These are phyloP conservation scores for Tanypteryx hageni DNA, from an alignment of 2,888 invertebrate species.

Conservation along the genomic window DNA sequence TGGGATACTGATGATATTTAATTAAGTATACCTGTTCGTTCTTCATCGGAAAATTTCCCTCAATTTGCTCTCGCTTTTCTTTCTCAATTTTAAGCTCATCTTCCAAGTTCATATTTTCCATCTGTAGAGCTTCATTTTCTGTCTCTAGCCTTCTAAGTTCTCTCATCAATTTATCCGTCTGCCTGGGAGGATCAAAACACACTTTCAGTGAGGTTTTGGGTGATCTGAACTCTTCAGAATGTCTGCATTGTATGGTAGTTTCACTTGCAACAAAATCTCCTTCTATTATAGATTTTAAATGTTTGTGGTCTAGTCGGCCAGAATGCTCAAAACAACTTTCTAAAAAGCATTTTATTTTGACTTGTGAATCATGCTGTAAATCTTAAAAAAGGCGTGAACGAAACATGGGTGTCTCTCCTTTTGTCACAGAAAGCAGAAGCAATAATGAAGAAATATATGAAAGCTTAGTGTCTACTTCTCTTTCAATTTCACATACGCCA, in stretches of 20 bases:
- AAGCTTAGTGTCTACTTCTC: neutral
- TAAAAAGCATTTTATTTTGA: conserved; percentile 48
- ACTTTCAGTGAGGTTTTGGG: conserved; percentile 35
- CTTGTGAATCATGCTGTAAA: conserved; percentile 34
- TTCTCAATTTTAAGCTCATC: conserved; percentile 79
- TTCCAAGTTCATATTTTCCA: conserved; percentile 80
- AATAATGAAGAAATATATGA: conserved; percentile 40
- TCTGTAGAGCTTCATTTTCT: conserved; percentile 80
- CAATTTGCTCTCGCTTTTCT: conserved; percentile 77
- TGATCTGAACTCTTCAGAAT: neutral
- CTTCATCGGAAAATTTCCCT: conserved; percentile 76
- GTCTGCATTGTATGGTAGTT: neutral
- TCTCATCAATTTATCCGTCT: conserved; percentile 67
- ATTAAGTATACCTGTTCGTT: conserved; percentile 64
- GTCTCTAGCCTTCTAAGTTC: conserved; percentile 78
- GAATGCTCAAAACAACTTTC: conserved; percentile 8
- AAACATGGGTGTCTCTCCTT: neutral
- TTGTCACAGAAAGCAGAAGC: conserved; percentile 31
- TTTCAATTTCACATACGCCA: conserved; percentile 24
- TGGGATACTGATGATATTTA: neutral
- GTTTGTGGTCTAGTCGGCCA: neutral
- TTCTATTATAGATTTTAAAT: conserved; percentile 27
- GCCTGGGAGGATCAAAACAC: conserved; percentile 30
- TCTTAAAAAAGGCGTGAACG: conserved; percentile 14
- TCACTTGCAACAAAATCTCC: neutral